These are phyloP conservation scores for Phasianus colchicus DNA, from an alignment of 2,113 vertebrate genomes.

Conservation along the genomic window DNA sequence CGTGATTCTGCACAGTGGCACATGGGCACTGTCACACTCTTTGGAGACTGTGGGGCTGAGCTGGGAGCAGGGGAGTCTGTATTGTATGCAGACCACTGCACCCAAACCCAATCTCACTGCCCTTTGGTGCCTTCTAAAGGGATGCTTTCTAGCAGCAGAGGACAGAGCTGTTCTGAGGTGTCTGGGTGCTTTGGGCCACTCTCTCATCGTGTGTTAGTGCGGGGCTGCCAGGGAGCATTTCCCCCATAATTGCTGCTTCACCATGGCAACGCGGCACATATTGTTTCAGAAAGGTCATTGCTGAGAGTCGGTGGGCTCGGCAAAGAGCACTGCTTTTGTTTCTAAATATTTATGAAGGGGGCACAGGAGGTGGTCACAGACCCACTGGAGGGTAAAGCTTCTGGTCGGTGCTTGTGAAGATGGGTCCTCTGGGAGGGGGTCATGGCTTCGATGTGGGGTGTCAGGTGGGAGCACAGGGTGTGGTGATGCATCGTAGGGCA, in stretches of 20 bases:
- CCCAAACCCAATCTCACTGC: not conserved
- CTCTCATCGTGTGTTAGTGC: not conserved
- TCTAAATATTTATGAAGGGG: not conserved
- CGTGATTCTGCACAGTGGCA: not conserved
- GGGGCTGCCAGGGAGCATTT: not conserved
- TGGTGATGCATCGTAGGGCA: not conserved
- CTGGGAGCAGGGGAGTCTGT: no score
- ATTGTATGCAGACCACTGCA: not conserved
- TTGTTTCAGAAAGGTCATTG: constrained; percentile 65
- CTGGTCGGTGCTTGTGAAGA: not conserved
- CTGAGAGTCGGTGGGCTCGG: constrained; percentile 38
- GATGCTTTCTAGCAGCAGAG: not conserved
- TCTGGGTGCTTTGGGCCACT: not conserved
- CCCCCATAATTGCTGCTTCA: constrained; percentile 39
- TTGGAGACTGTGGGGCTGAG: not conserved
- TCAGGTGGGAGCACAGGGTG: not conserved
- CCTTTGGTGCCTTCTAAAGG: not conserved
- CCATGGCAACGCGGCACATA: constrained; percentile 71
- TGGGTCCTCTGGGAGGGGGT: not conserved
- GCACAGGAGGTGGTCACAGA: not conserved
- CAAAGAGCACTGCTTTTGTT: not conserved
- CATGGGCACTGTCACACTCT: not conserved
- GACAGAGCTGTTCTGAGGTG: not conserved
- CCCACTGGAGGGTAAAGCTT: not conserved
- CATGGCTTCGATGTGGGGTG: not conserved